Percentiles rank a stretch among this genome's conserved stretches.
phyloP scores from a whole-genome alignment of 2,888 invertebrate genomes.

The Nipponacmea schrenckii region DNA sequence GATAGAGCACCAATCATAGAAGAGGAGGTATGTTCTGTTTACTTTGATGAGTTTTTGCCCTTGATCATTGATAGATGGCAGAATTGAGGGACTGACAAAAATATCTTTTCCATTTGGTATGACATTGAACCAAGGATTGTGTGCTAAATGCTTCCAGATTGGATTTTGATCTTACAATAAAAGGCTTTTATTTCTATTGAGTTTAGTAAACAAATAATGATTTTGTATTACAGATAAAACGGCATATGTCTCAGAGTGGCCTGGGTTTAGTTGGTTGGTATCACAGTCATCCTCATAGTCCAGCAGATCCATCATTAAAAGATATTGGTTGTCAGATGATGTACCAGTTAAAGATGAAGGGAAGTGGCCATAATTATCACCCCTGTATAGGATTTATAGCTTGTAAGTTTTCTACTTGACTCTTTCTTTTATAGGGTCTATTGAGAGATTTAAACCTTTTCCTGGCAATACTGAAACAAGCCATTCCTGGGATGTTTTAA shows the following conservation, averaged over 20 bases:
- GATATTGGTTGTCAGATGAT: slow-evolving; percentile 94
- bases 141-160: too few relatives aligned
- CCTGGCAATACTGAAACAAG: too few relatives aligned
- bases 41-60: too few relatives aligned
- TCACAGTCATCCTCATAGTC: slow-evolving; percentile 85
- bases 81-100: too few relatives aligned
- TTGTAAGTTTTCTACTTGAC: slow-evolving; percentile 75
- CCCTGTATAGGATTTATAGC: slow-evolving; percentile 93
- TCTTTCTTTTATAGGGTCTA: not conserved
- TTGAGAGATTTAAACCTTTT: too few relatives aligned
- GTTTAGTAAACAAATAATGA: too few relatives aligned
- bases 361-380: slow-evolving; percentile 87
- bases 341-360: slow-evolving; percentile 94
- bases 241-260: slow-evolving; percentile 74
- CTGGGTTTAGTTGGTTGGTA: slow-evolving; percentile 92
- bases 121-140: too few relatives aligned
- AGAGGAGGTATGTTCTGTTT: slow-evolving; percentile 58
- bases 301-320: slow-evolving; percentile 81
- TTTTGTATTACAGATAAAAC: not conserved
- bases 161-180: too few relatives aligned
- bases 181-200: too few relatives aligned
- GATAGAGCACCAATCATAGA: slow-evolving; percentile 74
- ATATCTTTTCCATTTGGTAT: too few relatives aligned
- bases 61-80: too few relatives aligned
- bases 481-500: too few relatives aligned